phyloP scores from a whole-genome alignment of 2,113 vertebrate genomes.

The Tringa solitaria region DNA sequence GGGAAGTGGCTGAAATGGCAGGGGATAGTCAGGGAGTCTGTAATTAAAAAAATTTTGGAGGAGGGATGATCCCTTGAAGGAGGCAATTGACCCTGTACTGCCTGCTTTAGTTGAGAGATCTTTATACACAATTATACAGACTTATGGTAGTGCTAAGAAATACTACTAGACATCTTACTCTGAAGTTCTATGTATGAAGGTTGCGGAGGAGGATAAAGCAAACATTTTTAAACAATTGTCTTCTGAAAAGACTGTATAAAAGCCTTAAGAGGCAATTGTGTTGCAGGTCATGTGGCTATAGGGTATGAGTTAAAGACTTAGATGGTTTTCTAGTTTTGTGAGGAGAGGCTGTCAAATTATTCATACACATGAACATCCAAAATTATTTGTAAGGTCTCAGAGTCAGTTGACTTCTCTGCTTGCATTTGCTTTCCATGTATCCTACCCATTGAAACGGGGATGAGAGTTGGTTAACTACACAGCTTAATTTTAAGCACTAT shows the following conservation, averaged over 20 bases:
- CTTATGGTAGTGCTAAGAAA: not conserved
- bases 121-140: not conserved
- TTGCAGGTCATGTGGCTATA: not conserved
- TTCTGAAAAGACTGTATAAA: not conserved
- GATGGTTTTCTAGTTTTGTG: not conserved
- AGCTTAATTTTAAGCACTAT: not conserved
- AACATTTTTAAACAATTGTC: not conserved
- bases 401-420: not conserved
- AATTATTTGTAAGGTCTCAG: not conserved
- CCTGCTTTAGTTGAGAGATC: not conserved
- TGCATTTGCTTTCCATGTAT: not conserved
- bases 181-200: not conserved
- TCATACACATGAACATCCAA: not conserved
- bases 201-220: not conserved
- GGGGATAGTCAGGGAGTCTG: not conserved
- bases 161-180: not conserved
- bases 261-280: not conserved
- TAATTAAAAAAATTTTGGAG: not conserved
- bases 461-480: not conserved
- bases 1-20: conserved; percentile 22
- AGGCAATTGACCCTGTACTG: not conserved
- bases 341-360: not conserved
- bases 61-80: not conserved
- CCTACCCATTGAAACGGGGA: not conserved
- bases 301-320: not conserved